Conservation (phyloP, 2,888 invertebrate genomes). For the Drosophila longiperda region DNA sequence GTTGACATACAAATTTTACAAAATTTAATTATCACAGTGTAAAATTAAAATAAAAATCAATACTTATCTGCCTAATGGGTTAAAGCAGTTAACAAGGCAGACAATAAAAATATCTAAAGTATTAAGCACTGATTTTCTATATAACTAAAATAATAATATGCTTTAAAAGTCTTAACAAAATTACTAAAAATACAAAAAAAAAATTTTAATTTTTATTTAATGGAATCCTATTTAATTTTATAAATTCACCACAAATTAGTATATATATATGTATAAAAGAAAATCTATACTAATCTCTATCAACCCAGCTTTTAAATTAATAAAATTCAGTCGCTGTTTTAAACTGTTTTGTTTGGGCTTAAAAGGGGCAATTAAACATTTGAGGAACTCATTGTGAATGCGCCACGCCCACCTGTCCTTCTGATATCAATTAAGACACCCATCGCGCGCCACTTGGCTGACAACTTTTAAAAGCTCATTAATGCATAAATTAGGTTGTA, state of each 20-base stretch:
- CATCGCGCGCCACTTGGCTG: constrained; percentile 37
- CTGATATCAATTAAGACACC: constrained; percentile 40
- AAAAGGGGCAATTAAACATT: constrained; percentile 55
- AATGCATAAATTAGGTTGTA: constrained; percentile 69
- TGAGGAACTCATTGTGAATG: constrained; percentile 24
- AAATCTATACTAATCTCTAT: neutral
- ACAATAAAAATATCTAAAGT: neutral
- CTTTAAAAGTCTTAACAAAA: neutral
- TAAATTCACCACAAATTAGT: neutral
- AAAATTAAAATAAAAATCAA: neutral
- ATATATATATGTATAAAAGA: neutral
- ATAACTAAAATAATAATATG: neutral
- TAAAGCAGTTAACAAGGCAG: neutral
- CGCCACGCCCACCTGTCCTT: constrained; percentile 18
- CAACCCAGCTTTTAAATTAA: neutral
- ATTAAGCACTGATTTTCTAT: neutral
- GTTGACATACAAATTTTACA: neutral
- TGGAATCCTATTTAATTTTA: neutral
- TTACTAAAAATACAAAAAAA: too few relatives aligned
- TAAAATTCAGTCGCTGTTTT: neutral
- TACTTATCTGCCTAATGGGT: too few relatives aligned
- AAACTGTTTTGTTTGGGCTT: constrained; percentile 15
- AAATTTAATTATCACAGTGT: neutral
- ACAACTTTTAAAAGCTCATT: constrained; percentile 79
- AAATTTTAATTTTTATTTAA: too few relatives aligned